phyloP scores from a whole-genome alignment of 2,888 invertebrate species.

The Orchesellides sinensis region DNA sequence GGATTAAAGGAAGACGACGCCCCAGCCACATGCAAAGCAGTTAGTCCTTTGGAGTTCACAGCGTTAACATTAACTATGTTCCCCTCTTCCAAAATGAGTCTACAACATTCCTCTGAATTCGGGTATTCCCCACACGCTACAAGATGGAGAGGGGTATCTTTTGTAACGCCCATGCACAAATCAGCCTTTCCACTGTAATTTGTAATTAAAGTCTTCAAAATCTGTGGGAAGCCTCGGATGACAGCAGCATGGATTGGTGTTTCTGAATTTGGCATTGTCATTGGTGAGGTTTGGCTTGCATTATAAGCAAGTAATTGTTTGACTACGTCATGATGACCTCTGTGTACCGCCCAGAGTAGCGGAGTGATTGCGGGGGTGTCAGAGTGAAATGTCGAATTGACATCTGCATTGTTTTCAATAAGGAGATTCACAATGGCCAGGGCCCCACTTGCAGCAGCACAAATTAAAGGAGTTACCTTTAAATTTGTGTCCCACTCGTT shows the following conservation, averaged over 20 bases:
- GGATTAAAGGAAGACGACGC: conserved; percentile 83
- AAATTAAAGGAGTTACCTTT: conserved; percentile 63
- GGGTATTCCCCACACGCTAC: conserved; percentile 92
- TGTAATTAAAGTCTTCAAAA: conserved; percentile 85
- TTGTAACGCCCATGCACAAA: conserved; percentile 16
- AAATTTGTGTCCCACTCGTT: conserved; percentile 47
- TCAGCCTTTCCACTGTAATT: conserved; percentile 83
- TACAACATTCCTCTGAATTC: conserved; percentile 81
- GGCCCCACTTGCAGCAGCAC: conserved; percentile 56
- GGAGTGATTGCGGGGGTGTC: conserved; percentile 80
- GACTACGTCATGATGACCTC: conserved; percentile 86
- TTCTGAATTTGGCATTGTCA: conserved; percentile 69
- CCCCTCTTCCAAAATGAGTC: conserved; percentile 84
- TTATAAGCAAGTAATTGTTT: conserved; percentile 83
- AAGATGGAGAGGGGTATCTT: conserved; percentile 84
- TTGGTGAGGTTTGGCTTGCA: conserved; percentile 84
- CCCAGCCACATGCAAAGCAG: conserved; percentile 90
- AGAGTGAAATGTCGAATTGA: conserved; percentile 70
- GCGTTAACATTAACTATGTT: conserved; percentile 85
- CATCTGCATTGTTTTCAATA: conserved; percentile 38
- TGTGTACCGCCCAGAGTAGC: conserved; percentile 90
- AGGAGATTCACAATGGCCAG: conserved; percentile 42
- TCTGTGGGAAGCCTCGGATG: conserved; percentile 83
- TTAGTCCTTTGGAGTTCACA: conserved; percentile 82
- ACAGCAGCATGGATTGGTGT: conserved; percentile 91